These are phyloP conservation scores for Albula glossodonta DNA, from an alignment of 2,113 vertebrate genomes.

Conservation along the genomic window DNA sequence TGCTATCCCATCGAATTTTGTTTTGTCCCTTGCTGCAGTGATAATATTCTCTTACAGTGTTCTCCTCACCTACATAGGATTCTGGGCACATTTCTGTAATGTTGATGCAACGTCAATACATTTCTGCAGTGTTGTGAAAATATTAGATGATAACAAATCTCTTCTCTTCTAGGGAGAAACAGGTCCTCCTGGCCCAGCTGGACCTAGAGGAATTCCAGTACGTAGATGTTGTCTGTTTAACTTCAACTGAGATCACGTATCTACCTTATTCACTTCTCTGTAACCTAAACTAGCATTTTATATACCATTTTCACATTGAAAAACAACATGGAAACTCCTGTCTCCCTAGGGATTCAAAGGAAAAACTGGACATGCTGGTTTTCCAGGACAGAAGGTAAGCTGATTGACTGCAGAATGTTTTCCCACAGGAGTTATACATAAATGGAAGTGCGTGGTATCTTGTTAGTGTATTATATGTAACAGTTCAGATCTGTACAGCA, in stretches of 20 bases:
- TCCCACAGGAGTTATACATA: not conserved
- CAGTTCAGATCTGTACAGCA: not conserved
- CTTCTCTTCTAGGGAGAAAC: slow-evolving; percentile 77
- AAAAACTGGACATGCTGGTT: slow-evolving; percentile 64
- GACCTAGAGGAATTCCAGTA: slow-evolving; percentile 87
- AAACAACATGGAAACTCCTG: slow-evolving; percentile 31
- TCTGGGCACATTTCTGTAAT: not conserved
- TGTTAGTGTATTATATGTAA: not conserved
- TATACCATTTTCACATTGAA: no score
- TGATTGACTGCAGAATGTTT: not conserved
- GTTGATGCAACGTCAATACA: not conserved
- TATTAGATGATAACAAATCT: not conserved
- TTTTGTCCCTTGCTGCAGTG: no score
- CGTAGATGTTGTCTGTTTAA: slow-evolving; percentile 38
- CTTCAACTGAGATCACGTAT: not conserved
- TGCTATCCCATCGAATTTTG: no score
- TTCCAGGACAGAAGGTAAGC: slow-evolving; percentile 69
- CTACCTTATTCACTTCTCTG: slow-evolving; percentile 32
- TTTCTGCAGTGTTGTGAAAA: not conserved
- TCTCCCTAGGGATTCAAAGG: slow-evolving; percentile 70
- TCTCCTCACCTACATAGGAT: not conserved
- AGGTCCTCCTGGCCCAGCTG: slow-evolving; percentile 77
- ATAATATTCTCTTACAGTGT: no score
- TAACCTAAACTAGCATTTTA: no score
- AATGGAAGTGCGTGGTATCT: not conserved